Evolutionary conservation across 2,113 vertebrate genomes (phyloP).

Genomic region (Neopipo cinnamomea): DNA sequence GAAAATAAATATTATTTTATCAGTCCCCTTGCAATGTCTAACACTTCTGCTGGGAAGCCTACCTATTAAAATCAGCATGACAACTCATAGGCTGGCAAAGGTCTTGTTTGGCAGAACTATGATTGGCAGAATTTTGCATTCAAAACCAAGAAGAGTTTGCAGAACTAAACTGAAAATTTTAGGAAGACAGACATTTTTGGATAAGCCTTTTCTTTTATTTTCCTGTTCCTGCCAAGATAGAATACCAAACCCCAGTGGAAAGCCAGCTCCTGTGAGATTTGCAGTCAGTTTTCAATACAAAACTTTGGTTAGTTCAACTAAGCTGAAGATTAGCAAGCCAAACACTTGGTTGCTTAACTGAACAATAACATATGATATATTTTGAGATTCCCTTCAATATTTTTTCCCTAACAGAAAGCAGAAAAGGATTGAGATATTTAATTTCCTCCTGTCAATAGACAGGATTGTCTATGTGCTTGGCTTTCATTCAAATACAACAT

Average conservation of each 20-base stretch:
- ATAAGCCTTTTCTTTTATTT: not conserved
- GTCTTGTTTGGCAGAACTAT: not conserved
- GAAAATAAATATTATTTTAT: not conserved
- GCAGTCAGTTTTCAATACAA: not conserved
- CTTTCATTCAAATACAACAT: not conserved
- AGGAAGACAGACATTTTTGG: not conserved
- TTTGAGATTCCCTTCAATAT: not conserved
- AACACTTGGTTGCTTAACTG: not conserved
- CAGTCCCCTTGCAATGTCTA: not conserved
- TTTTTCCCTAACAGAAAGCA: not conserved
- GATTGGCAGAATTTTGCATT: not conserved
- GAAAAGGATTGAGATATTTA: not conserved
- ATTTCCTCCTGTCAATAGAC: not conserved
- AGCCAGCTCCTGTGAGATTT: not conserved
- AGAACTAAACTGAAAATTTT: not conserved
- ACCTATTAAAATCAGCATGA: not conserved
- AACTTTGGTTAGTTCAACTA: not conserved
- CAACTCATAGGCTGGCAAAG: not conserved
- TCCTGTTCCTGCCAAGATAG: not conserved
- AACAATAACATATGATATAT: not conserved
- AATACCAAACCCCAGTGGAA: not conserved
- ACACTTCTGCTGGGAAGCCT: not conserved
- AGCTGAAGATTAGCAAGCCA: not conserved
- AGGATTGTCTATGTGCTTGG: not conserved
- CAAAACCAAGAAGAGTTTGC: not conserved